Conservation (phyloP, 2,888 invertebrate genomes). For the Drosophila mimica region DNA sequence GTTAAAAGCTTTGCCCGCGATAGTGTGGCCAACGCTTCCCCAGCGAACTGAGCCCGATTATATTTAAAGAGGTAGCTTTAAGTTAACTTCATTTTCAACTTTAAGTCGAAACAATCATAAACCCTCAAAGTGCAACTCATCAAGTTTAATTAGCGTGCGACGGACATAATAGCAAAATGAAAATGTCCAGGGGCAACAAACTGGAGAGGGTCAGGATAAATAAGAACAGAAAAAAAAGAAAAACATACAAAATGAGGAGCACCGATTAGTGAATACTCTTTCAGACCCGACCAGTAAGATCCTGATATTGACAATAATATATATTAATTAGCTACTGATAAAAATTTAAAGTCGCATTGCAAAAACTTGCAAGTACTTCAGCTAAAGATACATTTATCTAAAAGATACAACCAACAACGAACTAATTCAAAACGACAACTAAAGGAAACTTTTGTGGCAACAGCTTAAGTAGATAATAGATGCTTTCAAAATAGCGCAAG, state of each 20-base stretch:
- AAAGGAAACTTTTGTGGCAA: neutral
- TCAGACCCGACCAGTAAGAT: neutral
- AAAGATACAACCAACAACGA: neutral
- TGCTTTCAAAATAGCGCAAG: neutral
- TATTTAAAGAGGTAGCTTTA: constrained; percentile 28
- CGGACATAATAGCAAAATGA: constrained; percentile 28
- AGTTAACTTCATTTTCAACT: constrained; percentile 41
- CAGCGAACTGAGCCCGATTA: constrained; percentile 8
- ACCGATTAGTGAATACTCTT: neutral
- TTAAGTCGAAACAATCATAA: constrained; percentile 52
- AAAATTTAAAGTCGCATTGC: neutral
- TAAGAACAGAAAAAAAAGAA: neutral
- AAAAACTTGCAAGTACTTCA: neutral
- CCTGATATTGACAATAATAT: neutral
- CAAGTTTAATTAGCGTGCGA: constrained; percentile 61
- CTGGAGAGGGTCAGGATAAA: constrained; percentile 14
- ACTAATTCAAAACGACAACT: neutral
- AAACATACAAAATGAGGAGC: neutral
- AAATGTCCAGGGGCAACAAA: constrained; percentile 2
- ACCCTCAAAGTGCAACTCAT: constrained; percentile 55
- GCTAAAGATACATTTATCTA: neutral
- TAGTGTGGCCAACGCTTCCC: neutral
- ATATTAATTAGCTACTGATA: neutral
- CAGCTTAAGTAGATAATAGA: neutral
- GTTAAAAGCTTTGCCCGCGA: constrained; percentile 29